Conservation (phyloP, 1,140 invertebrate genomes). For the Tenebrio molitor region DNA sequence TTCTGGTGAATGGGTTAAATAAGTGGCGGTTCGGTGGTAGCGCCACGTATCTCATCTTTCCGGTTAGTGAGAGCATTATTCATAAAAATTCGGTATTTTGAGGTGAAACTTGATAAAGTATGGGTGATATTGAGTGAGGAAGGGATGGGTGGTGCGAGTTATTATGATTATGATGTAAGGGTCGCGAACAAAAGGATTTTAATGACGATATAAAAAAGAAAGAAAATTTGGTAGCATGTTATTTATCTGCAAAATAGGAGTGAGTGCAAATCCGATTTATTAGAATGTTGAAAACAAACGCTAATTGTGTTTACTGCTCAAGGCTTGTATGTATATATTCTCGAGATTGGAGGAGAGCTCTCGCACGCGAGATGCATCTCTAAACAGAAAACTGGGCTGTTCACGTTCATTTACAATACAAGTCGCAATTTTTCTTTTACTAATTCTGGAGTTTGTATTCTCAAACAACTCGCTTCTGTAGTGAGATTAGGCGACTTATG, state of each 20-base stretch:
- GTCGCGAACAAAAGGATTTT: constrained; percentile 26
- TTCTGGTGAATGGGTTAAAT: too few species aligned
- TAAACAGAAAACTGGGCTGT: constrained; percentile 55
- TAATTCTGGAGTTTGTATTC: constrained; percentile 64
- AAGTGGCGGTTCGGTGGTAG: too few species aligned
- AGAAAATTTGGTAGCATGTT: constrained; percentile 50
- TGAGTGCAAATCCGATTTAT: constrained; percentile 62
- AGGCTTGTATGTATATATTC: constrained; percentile 58
- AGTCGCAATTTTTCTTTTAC: constrained; percentile 57
- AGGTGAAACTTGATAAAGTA: too few species aligned
- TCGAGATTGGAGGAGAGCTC: constrained; percentile 56
- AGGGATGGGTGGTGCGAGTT: too few species aligned
- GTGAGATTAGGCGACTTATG: constrained; percentile 46
- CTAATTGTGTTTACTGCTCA: constrained; percentile 63
- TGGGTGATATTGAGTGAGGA: too few species aligned
- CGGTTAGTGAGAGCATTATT: too few species aligned
- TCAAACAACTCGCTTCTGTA: constrained; percentile 44
- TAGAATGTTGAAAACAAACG: constrained; percentile 60
- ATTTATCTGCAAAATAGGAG: constrained; percentile 59
- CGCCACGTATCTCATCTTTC: too few species aligned
- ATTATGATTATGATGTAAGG: constrained; percentile 26
- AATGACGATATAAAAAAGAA: constrained; percentile 42
- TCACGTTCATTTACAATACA: constrained; percentile 58
- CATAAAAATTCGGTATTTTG: too few species aligned
- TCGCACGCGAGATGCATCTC: constrained; percentile 55